Evolutionary conservation across 1,140 invertebrate genomes (phyloP).

Genomic region (Eumaeus atala): DNA sequence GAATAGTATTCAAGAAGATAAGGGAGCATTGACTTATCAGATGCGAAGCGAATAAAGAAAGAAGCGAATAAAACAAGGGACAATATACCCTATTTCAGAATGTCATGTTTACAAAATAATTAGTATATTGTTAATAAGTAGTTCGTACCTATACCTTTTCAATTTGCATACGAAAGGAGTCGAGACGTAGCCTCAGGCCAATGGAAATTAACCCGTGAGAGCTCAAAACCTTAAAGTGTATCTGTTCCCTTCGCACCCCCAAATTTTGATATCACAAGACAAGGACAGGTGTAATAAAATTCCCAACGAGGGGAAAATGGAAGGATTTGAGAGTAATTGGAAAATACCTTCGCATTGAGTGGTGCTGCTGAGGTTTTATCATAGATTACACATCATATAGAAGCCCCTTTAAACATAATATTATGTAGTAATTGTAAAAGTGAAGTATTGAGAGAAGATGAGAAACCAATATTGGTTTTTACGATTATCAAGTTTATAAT

Average conservation of each 20-base stretch:
- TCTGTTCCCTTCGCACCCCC: slow-evolving; percentile 25
- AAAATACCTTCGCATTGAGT: slow-evolving; percentile 49
- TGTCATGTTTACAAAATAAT: slow-evolving; percentile 2
- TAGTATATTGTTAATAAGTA: slow-evolving; percentile 31
- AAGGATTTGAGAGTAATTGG: slow-evolving; percentile 54
- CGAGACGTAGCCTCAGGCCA: slow-evolving; percentile 37
- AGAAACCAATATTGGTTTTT: no score
- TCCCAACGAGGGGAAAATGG: slow-evolving; percentile 42
- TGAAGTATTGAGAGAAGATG: no score
- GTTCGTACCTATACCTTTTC: slow-evolving; percentile 34
- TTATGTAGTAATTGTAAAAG: no score
- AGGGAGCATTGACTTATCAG: no score
- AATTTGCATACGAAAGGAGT: slow-evolving; percentile 46
- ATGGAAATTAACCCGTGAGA: slow-evolving; percentile 43
- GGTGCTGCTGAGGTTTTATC: slow-evolving; percentile 40
- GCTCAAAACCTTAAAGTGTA: slow-evolving; percentile 24
- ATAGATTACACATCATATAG: slow-evolving; percentile 25
- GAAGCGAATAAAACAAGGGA: no score
- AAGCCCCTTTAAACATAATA: neutral
- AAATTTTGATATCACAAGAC: slow-evolving; percentile 28
- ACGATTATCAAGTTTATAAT: no score
- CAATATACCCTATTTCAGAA: no score
- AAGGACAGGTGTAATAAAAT: slow-evolving; percentile 42
- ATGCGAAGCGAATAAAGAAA: no score
- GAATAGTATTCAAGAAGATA: no score